Evolutionary conservation across 2,888 invertebrate genomes (phyloP), one percentile per base, ranked within the genome.

Genomic region (Troilus luridus): DNA sequence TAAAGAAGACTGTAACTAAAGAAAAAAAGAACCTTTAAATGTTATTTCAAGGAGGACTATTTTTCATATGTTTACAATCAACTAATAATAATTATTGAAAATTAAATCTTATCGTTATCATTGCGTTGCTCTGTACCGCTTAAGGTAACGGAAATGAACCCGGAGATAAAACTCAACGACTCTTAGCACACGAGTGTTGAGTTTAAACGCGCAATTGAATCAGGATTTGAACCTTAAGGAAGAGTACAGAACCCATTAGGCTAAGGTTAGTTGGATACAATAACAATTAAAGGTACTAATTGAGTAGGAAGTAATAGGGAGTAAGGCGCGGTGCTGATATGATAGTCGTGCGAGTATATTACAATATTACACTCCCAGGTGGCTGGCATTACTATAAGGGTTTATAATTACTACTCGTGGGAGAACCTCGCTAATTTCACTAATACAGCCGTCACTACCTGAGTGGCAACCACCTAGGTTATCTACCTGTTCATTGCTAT

Each of bases 231-330:
- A 67, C 24, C 27, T 14, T 0, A 2, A 2, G 24, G 14, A 7
- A 14, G 17, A 41, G 72, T 24, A 6, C 41, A 19, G 72, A 77
- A 77, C 41, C 72, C 72, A 77, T 27, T 41, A 77, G 72, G 56
- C 54, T 56, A 58, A 54, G n/a, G 56, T 17, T 21, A 54, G 54
- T 54, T 12, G n/a, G n/a, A 12, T 85, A 85, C 85, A 85, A 85
- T 85, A 85, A 85, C 85, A 54, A 85, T 85, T 58, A 85, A 58
- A 85, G 56, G 17, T 3, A 54, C 85, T 85, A 85, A 85, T 85
- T 56, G 56, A 58, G 56, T 56, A 58, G n/a, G 12, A 54, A 56
- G 56, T 85, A 85, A 85, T 85, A n/a, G 56, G 56, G 56, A 41
- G 56, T 58, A n/a, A 54, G 77, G 67, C 9, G 77, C 41, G 54